Conservation (phyloP, 2,113 vertebrate species). For the Eurystomus gularis region DNA sequence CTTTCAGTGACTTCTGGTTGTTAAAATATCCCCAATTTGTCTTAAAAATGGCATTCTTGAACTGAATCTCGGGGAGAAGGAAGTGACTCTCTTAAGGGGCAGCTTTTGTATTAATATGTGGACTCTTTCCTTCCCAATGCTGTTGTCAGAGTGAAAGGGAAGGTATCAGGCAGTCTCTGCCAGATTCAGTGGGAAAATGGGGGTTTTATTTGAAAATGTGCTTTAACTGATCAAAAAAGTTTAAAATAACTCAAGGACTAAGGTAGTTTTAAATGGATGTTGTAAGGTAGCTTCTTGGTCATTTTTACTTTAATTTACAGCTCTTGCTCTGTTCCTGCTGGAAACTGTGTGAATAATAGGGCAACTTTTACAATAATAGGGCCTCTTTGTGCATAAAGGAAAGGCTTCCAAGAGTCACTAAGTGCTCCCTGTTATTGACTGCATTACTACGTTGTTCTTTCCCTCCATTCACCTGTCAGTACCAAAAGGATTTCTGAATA, state of each 20-base stretch:
- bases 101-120: not conserved
- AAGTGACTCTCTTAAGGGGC: not conserved
- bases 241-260: not conserved
- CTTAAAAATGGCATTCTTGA: not conserved
- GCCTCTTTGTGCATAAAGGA: not conserved
- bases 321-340: not conserved
- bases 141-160: not conserved
- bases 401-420: not conserved
- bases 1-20: not conserved
- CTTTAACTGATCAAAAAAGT: not conserved
- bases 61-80: not conserved
- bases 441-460: not conserved
- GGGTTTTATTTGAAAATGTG: not conserved
- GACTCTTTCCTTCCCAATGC: not conserved
- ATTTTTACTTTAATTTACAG: not conserved
- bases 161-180: not conserved
- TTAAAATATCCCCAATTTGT: not conserved
- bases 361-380: not conserved
- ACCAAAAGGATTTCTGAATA: not conserved
- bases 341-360: not conserved
- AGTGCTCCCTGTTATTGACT: not conserved
- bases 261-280: not conserved
- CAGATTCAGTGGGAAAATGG: not conserved
- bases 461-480: not conserved
- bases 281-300: not conserved